phyloP scores from a whole-genome alignment of 1,140 invertebrate genomes.

The Ridgeia piscesae region DNA sequence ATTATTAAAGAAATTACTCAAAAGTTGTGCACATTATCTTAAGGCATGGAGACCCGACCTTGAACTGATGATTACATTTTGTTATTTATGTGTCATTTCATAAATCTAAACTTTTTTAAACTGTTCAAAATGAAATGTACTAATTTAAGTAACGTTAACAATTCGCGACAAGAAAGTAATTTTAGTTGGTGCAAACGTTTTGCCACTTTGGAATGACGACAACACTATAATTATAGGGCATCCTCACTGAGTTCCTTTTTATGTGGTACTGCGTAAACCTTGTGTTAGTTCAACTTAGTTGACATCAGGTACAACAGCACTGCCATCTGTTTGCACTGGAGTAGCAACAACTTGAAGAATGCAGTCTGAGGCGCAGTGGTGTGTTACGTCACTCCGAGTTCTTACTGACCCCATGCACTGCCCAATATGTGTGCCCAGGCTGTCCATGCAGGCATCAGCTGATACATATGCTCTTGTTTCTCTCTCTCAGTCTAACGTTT shows the following conservation, averaged over 20 bases:
- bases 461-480: background rate
- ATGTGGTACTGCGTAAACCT: background rate
- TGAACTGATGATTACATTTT: too few species aligned
- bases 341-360: too few species aligned
- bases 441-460: background rate
- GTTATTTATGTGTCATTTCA: too few species aligned
- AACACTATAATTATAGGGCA: too few species aligned
- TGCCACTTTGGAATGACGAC: background rate
- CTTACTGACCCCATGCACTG: background rate
- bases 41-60: too few species aligned
- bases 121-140: too few species aligned
- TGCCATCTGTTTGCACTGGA: background rate
- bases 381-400: background rate
- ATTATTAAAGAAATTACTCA: too few species aligned
- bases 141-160: background rate
- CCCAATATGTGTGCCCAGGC: too few species aligned
- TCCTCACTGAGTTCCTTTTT: background rate
- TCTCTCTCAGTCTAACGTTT: background rate
- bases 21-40: too few species aligned
- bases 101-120: too few species aligned
- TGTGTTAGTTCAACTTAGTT: background rate
- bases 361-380: background rate
- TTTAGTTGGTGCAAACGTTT: background rate
- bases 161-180: background rate
- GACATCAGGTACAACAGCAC: background rate